Conservation (phyloP, 2,797 vertebrate species). For the Chaunax sp. region DNA sequence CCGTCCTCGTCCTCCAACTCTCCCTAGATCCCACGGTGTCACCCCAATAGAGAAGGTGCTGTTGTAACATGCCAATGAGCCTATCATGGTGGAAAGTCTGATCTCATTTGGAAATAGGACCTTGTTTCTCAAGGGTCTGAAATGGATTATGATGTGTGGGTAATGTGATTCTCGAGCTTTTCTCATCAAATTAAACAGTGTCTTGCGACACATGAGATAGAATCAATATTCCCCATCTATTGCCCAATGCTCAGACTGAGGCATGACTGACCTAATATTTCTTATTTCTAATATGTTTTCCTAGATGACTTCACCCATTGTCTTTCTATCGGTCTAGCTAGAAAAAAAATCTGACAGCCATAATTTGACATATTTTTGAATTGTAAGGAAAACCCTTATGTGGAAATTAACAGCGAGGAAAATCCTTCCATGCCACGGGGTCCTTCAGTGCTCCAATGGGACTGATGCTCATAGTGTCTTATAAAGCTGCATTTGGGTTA, state of each 20-base stretch:
- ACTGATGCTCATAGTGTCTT: too few species aligned
- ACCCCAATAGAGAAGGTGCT: conserved; percentile 49
- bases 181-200: conserved; percentile 65
- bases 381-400: too few species aligned
- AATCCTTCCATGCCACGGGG: too few species aligned
- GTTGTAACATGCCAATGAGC: conserved; percentile 41
- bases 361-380: too few species aligned
- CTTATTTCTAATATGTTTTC: conserved; percentile 5
- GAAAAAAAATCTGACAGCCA: neutral
- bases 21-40: conserved; percentile 33
- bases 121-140: conserved; percentile 60
- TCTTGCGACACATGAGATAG: conserved; percentile 56
- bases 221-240: conserved; percentile 65
- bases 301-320: neutral
- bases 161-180: conserved; percentile 71
- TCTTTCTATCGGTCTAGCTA: neutral
- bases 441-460: too few species aligned
- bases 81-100: conserved; percentile 57
- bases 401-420: too few species aligned
- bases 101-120: conserved; percentile 75
- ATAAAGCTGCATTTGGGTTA: too few species aligned
- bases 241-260: conserved; percentile 36
- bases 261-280: conserved; percentile 27
- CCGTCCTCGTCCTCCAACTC: conserved; percentile 34
- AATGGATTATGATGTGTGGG: conserved; percentile 65